Evolutionary conservation across 2,113 vertebrate genomes (phyloP).

Genomic region (Alectura lathami): DNA sequence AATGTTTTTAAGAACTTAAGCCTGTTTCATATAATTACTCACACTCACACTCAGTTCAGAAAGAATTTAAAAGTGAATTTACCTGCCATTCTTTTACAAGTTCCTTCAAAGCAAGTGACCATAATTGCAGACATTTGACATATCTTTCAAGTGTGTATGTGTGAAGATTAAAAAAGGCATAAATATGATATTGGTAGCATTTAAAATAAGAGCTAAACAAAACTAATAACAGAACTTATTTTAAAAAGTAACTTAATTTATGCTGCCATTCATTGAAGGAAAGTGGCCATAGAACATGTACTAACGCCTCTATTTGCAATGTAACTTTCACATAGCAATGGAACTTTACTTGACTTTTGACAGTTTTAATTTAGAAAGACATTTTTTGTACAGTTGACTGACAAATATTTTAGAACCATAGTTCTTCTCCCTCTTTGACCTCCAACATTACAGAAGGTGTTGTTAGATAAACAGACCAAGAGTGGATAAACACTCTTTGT

Average conservation of each 20-base stretch:
- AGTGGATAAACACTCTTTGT: slow-evolving; percentile 53
- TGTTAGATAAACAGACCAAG: slow-evolving; percentile 46
- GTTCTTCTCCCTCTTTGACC: slow-evolving; percentile 48
- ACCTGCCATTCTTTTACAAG: background rate
- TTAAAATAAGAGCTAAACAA: background rate
- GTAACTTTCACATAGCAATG: background rate
- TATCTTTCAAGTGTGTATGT: background rate
- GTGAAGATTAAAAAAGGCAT: background rate
- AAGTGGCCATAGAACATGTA: background rate
- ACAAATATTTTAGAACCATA: slow-evolving; percentile 27
- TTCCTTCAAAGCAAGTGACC: background rate
- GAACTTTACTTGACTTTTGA: background rate
- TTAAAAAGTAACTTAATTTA: background rate
- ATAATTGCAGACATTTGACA: background rate
- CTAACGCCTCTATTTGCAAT: background rate
- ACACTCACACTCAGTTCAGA: background rate
- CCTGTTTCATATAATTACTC: background rate
- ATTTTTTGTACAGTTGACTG: background rate
- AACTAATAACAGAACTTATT: background rate
- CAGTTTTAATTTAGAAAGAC: background rate
- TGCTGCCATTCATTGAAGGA: background rate
- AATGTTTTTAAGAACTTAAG: background rate
- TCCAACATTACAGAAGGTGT: slow-evolving; percentile 39
- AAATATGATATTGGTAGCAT: background rate
- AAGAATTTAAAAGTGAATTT: background rate